Base-by-base conservation (phyloP, 1,140 invertebrate species). In the Metaphire vulgaris region DNA sequence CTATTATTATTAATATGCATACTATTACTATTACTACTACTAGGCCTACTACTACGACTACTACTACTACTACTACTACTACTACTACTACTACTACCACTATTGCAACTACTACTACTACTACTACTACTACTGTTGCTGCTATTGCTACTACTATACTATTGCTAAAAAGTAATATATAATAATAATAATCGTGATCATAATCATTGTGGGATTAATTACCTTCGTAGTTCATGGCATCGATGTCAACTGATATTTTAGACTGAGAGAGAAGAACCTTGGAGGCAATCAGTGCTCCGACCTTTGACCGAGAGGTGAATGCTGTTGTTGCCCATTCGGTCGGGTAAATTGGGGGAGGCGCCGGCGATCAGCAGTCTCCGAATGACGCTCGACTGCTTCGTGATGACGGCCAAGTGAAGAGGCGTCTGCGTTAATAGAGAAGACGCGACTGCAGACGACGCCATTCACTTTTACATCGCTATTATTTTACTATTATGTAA, bases 21-120 rank as follows among this genome's bases (percentile, higher is more conserved):
- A n/a, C n/a, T n/a, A 21, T 56, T 56, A 56, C 41, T 56, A 56
- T 56, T 56, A 56, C 41, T 56, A 56, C 41, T 56, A 56, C 41
- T 21, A 6, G 21, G 21, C 21, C 21, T 56, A 21, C 41, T 21
- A 6, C 41, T n/a, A n/a, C n/a, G n/a, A n/a, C n/a, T n/a, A n/a
- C n/a, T n/a, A n/a, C n/a, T n/a, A n/a, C n/a, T n/a, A n/a, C n/a
- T n/a, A n/a, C n/a, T n/a, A n/a, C n/a, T n/a, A n/a, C n/a, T n/a
- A n/a, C n/a, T n/a, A n/a, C n/a, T n/a, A n/a, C n/a, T n/a, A n/a
- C n/a, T n/a, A n/a, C n/a, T n/a, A n/a, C n/a, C n/a, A n/a, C n/a
- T n/a, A n/a, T n/a, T n/a, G n/a, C n/a, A n/a, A n/a, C n/a, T n/a
- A n/a, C n/a, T n/a, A n/a, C n/a, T n/a, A n/a, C n/a, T n/a, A n/a